Conservation (phyloP, 1,140 invertebrate species). For the Rhizoglyphus robini region DNA sequence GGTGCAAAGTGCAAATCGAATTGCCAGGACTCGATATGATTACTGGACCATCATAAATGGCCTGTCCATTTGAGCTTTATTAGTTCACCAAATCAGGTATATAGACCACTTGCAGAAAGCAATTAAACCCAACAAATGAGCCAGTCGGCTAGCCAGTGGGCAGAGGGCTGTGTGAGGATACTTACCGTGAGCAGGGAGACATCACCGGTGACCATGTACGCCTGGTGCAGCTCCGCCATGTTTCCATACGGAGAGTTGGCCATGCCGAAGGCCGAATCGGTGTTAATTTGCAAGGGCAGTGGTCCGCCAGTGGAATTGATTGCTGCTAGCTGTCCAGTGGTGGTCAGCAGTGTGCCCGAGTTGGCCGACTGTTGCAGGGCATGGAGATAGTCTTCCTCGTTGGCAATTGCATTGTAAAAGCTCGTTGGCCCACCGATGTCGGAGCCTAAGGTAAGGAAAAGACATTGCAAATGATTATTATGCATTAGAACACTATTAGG, state of each 20-base stretch:
- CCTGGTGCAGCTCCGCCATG: not conserved
- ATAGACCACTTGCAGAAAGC: too few species aligned
- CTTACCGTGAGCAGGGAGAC: not conserved
- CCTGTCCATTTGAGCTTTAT: too few species aligned
- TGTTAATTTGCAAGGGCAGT: not conserved
- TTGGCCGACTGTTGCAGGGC: not conserved
- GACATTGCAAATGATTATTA: too few species aligned
- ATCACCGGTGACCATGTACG: not conserved
- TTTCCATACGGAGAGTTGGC: not conserved
- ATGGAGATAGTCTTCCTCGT: constrained; percentile 2
- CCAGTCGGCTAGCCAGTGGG: too few species aligned
- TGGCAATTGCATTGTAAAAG: constrained; percentile 11
- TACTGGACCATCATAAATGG: too few species aligned
- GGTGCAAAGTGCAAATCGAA: too few species aligned
- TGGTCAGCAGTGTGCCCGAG: not conserved
- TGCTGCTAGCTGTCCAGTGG: constrained; percentile 2
- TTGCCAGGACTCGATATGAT: too few species aligned
- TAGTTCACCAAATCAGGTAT: too few species aligned
- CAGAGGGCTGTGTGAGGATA: too few species aligned
- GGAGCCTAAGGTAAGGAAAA: not conserved
- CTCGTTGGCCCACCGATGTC: constrained; percentile 2
- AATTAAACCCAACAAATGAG: too few species aligned
- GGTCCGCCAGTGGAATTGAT: not conserved
- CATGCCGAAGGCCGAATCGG: not conserved
- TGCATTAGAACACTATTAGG: too few species aligned